Percentiles rank a stretch among this genome's conserved stretches.
These are phyloP conservation scores for Etheostoma perlongum DNA, from an alignment of 2,797 vertebrate species.

Conservation along the genomic window DNA sequence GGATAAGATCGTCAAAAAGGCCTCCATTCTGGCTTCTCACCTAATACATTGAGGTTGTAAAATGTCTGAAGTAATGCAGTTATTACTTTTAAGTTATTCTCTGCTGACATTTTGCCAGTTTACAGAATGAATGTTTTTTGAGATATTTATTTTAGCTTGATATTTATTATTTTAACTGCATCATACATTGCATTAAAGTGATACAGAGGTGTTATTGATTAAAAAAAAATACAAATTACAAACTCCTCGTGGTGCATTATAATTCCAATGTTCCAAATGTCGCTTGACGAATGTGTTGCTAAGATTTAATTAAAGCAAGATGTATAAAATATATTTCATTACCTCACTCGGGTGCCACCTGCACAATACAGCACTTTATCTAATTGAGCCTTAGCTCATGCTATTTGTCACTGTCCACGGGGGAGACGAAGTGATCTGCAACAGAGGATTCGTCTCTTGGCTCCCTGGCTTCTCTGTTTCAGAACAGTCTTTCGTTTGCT, in stretches of 20 bases:
- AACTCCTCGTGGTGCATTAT: not conserved
- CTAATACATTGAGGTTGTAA: slow-evolving; percentile 19
- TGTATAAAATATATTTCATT: slow-evolving; percentile 45
- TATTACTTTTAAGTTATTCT: slow-evolving; percentile 27
- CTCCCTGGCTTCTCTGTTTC: slow-evolving; percentile 41
- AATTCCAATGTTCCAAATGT: slow-evolving; percentile 36
- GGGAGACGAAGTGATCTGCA: slow-evolving; percentile 51
- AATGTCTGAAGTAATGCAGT: slow-evolving; percentile 28
- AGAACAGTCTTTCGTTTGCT: slow-evolving; percentile 32
- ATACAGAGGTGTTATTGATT: slow-evolving; percentile 35
- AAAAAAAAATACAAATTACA: slow-evolving; percentile 26
- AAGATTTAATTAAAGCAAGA: slow-evolving; percentile 57
- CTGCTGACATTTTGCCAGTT: slow-evolving; percentile 12
- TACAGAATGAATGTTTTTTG: slow-evolving; percentile 26
- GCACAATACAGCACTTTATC: slow-evolving; percentile 46
- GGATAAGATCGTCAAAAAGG: slow-evolving; percentile 35
- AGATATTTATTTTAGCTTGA: slow-evolving; percentile 33
- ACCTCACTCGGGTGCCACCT: slow-evolving; percentile 22
- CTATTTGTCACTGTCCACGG: slow-evolving; percentile 56
- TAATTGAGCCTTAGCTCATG: slow-evolving; percentile 49
- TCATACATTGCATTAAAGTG: slow-evolving; percentile 24
- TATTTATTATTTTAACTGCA: not conserved
- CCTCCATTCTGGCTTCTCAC: slow-evolving; percentile 6
- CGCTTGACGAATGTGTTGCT: slow-evolving; percentile 48
- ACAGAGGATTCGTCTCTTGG: slow-evolving; percentile 30